These are phyloP conservation scores for Acanthisitta chloris DNA, from an alignment of 2,113 vertebrate genomes.

Conservation along the genomic window DNA sequence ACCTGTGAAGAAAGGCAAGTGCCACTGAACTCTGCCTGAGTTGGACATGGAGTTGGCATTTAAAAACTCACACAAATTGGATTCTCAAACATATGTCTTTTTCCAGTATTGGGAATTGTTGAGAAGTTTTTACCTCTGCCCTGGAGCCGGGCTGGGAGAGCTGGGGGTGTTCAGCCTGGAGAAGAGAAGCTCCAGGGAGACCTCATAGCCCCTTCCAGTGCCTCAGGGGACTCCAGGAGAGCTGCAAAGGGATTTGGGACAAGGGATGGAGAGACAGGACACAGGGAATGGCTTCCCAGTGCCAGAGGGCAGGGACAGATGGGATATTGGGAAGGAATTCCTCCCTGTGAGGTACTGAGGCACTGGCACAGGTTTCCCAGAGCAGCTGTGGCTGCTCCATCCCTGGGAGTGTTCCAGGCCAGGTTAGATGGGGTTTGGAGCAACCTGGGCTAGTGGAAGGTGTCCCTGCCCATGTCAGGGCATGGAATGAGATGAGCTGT, in stretches of 20 bases:
- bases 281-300: background rate
- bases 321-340: background rate
- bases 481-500: too few relatives aligned
- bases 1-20: background rate
- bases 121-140: background rate
- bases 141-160: background rate
- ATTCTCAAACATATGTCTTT: background rate
- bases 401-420: background rate
- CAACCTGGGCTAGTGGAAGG: fast-evolving
- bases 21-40: background rate
- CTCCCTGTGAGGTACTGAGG: background rate
- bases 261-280: background rate
- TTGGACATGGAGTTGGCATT: background rate
- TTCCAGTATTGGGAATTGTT: background rate
- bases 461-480: background rate
- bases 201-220: background rate
- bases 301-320: too few relatives aligned
- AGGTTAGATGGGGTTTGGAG: background rate
- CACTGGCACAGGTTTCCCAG: background rate
- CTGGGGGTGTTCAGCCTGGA: background rate
- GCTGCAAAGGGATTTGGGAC: background rate
- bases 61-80: background rate
- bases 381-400: background rate
- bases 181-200: background rate
- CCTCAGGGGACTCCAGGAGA: background rate